Evolutionary conservation across 92 coral and sea anemone species (phyloP).

Genomic region (Umimayanthus kanabou): DNA sequence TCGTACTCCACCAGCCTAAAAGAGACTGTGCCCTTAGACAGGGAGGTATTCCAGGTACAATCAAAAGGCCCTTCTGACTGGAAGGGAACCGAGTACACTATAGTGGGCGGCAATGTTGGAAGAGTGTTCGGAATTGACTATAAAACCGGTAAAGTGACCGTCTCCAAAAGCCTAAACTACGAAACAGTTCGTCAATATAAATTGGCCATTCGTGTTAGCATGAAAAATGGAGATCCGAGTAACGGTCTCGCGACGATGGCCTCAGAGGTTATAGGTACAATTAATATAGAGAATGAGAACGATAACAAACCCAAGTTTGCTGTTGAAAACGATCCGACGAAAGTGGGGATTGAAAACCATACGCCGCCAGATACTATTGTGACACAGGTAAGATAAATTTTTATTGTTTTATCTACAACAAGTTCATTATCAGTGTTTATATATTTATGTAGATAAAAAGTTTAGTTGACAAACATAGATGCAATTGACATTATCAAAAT

Average conservation of each 20-base stretch:
- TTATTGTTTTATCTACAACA: too few relatives aligned
- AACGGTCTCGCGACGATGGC: constrained; percentile 56
- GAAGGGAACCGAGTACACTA: constrained; percentile 49
- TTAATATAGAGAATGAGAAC: constrained; percentile 71
- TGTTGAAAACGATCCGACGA: constrained; percentile 47
- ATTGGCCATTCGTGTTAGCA: constrained; percentile 73
- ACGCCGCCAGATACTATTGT: constrained; percentile 62
- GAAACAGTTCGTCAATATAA: constrained; percentile 60
- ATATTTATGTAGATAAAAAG: neutral
- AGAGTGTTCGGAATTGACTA: constrained; percentile 66
- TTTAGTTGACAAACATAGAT: too few relatives aligned
- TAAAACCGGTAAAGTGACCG: constrained; percentile 57
- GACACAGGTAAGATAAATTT: constrained; percentile 48
- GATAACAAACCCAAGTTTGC: constrained; percentile 86
- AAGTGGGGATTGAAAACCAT: constrained; percentile 58
- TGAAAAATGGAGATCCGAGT: constrained; percentile 33
- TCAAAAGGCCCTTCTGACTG: constrained; percentile 62
- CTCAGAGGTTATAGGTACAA: constrained; percentile 62
- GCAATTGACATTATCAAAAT: too few relatives aligned
- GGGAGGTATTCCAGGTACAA: constrained; percentile 59
- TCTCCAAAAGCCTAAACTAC: constrained; percentile 68
- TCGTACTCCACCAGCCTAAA: constrained; percentile 53
- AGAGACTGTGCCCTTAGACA: constrained; percentile 53
- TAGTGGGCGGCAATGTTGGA: constrained; percentile 80
- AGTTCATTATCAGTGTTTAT: neutral